Evolutionary conservation across 2,113 vertebrate species (phyloP).

Genomic region (Phocoena sinus): DNA sequence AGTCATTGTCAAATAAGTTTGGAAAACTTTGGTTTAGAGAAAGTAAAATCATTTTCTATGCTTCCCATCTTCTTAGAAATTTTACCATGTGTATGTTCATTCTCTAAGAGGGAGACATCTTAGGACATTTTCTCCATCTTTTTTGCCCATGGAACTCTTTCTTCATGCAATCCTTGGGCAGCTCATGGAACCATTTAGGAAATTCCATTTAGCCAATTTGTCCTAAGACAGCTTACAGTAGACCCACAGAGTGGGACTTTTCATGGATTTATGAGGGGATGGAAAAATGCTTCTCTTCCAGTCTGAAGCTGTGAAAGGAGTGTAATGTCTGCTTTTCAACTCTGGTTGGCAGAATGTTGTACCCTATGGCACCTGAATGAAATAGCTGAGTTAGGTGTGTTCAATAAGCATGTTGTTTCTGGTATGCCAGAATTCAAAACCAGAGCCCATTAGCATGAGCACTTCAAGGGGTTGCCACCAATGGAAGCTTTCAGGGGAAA

Average conservation of each 20-base stretch:
- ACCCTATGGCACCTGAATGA: conserved; percentile 2
- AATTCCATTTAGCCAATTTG: conserved; percentile 22
- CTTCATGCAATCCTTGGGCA: background rate
- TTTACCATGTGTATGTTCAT: background rate
- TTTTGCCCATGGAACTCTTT: background rate
- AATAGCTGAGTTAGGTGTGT: background rate
- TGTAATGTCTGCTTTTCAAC: conserved; percentile 1
- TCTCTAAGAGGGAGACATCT: background rate
- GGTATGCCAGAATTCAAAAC: conserved; percentile 17
- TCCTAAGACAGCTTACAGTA: conserved; percentile 15
- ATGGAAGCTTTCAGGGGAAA: background rate
- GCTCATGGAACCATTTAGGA: conserved; percentile 29
- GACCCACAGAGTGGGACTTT: background rate
- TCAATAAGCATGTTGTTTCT: conserved; percentile 9
- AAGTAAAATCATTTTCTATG: background rate
- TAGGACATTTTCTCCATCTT: background rate
- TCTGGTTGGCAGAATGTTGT: background rate
- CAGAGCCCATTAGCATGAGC: background rate
- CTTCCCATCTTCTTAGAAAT: background rate
- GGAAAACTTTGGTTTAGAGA: background rate
- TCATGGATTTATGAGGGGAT: conserved; percentile 4
- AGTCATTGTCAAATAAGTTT: background rate
- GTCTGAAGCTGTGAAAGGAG: conserved; percentile 26
- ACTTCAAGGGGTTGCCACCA: conserved; percentile 16
- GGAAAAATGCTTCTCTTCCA: conserved; percentile 35